Evolutionary conservation across 2,113 vertebrate species (phyloP).

Genomic region (Halcyon malimbica): DNA sequence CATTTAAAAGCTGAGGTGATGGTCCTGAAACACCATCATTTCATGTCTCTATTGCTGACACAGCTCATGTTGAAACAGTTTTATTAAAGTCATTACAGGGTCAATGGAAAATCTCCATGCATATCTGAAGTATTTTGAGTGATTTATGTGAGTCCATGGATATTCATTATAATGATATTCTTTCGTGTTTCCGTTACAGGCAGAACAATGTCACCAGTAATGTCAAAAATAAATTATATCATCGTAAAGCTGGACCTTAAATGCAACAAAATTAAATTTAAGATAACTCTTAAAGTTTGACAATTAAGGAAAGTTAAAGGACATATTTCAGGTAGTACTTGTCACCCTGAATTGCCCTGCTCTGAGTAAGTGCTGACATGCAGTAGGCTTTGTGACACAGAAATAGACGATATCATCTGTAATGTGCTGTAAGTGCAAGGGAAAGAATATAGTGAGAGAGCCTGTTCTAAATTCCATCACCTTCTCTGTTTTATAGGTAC

Average conservation of each 20-base stretch:
- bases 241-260: neutral
- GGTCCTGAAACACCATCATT: neutral
- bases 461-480: neutral
- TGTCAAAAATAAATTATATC: conserved; percentile 57
- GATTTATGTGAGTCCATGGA: conserved; percentile 40
- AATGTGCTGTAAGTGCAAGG: neutral
- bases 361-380: neutral
- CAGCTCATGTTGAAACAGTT: conserved; percentile 33
- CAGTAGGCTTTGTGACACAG: neutral
- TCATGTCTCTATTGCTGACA: conserved; percentile 24
- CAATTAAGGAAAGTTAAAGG: conserved; percentile 48
- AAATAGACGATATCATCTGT: neutral
- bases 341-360: neutral
- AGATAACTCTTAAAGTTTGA: conserved; percentile 32
- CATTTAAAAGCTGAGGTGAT: neutral
- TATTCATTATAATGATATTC: conserved; percentile 45
- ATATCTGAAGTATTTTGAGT: conserved; percentile 15
- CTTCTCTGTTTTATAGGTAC: neutral
- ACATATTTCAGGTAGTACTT: neutral
- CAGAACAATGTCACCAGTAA: conserved; percentile 42
- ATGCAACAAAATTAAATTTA: conserved; percentile 43
- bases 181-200: conserved; percentile 30
- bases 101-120: conserved; percentile 41
- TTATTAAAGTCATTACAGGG: conserved; percentile 66
- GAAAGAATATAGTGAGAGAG: neutral